These are phyloP conservation scores for Danionella cerebrum DNA, from an alignment of 2,113 vertebrate species.

Conservation along the genomic window DNA sequence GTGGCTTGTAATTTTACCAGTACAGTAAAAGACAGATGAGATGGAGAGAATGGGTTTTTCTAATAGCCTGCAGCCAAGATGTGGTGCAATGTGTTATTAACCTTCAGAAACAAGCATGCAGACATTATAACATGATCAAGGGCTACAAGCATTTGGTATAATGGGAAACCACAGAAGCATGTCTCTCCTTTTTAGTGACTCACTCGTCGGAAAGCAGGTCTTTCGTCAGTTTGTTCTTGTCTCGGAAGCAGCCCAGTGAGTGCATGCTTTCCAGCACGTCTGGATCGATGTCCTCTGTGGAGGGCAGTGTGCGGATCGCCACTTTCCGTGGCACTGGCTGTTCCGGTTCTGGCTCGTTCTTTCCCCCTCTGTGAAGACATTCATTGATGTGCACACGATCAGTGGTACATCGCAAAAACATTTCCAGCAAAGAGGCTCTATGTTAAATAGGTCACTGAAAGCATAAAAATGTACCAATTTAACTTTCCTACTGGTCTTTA, in stretches of 20 bases:
- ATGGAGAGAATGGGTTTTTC: conserved; percentile 1
- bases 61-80: conserved; percentile 11
- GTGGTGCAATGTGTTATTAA: conserved; percentile 17
- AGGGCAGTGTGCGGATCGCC: conserved; percentile 82
- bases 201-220: conserved; percentile 95
- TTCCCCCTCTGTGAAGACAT: conserved; percentile 76
- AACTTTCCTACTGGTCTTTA: no score
- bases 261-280: conserved; percentile 99
- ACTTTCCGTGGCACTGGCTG: conserved; percentile 94
- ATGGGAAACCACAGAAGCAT: not conserved
- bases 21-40: conserved; percentile 34
- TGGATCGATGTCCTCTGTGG: conserved; percentile 90
- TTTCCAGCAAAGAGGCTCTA: no score
- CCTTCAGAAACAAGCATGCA: conserved; percentile 11
- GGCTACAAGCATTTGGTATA: not conserved
- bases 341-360: conserved; percentile 96
- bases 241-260: conserved; percentile 95
- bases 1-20: conserved; percentile 26
- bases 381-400: not conserved
- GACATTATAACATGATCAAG: not conserved
- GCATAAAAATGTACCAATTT: no score
- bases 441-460: no score
- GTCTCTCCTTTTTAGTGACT: conserved; percentile 43
- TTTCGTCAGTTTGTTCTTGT: conserved; percentile 94
- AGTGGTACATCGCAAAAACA: no score